Conservation (phyloP, 2,888 invertebrate genomes). For the Epirrhoe alternata region DNA sequence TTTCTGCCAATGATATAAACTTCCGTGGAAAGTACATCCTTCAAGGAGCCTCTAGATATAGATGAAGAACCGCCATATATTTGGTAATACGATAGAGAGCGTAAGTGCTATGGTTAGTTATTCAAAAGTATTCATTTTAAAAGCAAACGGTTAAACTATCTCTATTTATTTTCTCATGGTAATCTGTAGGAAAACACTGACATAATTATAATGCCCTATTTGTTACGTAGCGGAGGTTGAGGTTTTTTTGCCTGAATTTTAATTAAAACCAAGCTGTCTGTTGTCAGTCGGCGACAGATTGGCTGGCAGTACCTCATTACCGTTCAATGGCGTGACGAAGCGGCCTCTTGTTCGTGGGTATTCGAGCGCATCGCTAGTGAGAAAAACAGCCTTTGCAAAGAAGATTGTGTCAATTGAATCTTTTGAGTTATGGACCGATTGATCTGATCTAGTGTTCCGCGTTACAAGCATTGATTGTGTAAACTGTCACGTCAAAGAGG, state of each 20-base stretch:
- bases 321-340: slow-evolving; percentile 61
- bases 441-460: slow-evolving; percentile 17
- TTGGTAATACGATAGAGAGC: not conserved
- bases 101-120: not conserved
- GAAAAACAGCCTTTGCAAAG: slow-evolving; percentile 30
- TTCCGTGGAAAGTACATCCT: not conserved
- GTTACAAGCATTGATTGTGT: slow-evolving; percentile 5
- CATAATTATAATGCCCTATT: slow-evolving; percentile 20
- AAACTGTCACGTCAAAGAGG: not conserved
- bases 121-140: too few relatives aligned
- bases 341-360: slow-evolving; percentile 48
- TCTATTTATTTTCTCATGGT: not conserved
- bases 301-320: slow-evolving; percentile 50
- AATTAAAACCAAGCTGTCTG: slow-evolving; percentile 27
- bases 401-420: slow-evolving; percentile 26
- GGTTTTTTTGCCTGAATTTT: slow-evolving; percentile 28
- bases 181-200: not conserved
- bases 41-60: not conserved
- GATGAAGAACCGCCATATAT: not conserved
- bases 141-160: too few relatives aligned
- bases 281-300: slow-evolving; percentile 50
- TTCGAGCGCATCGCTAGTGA: slow-evolving; percentile 46
- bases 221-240: slow-evolving; percentile 25
- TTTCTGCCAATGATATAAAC: not conserved
- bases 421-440: slow-evolving; percentile 15